phyloP scores from a whole-genome alignment of 2,113 vertebrate genomes.

The Pachyramphus minor region DNA sequence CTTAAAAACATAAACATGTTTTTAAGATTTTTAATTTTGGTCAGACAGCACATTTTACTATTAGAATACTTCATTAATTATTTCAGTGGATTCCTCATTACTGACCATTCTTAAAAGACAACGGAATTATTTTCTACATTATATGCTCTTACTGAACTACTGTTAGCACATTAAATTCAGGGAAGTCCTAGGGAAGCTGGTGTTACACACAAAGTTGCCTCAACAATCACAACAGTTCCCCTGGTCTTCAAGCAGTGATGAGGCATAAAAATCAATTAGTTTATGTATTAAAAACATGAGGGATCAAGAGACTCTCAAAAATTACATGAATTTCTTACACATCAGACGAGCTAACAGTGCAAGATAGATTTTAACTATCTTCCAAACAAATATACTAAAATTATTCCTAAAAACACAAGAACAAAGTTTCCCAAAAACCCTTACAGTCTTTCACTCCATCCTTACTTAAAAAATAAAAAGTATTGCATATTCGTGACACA shows the following conservation, averaged over 20 bases:
- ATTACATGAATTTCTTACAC: background rate
- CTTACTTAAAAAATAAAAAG: background rate
- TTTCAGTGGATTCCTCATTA: background rate
- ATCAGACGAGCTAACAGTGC: background rate
- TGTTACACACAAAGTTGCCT: background rate
- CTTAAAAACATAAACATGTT: background rate
- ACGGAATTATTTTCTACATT: background rate
- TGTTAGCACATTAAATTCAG: background rate
- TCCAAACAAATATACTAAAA: background rate
- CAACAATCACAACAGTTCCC: background rate
- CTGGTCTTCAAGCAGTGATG: background rate
- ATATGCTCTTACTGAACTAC: background rate
- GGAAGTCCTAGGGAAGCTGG: background rate
- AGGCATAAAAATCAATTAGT: background rate
- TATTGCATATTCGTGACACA: background rate
- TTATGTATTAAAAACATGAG: background rate
- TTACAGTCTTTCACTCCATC: background rate
- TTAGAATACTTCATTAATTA: background rate
- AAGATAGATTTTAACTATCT: background rate
- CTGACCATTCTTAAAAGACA: background rate
- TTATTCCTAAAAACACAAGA: background rate
- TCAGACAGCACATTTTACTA: background rate
- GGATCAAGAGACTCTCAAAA: background rate
- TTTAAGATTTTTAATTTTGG: background rate
- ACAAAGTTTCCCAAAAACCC: background rate